Conservation (phyloP, 1,140 invertebrate genomes). For the Aricia agestis region DNA sequence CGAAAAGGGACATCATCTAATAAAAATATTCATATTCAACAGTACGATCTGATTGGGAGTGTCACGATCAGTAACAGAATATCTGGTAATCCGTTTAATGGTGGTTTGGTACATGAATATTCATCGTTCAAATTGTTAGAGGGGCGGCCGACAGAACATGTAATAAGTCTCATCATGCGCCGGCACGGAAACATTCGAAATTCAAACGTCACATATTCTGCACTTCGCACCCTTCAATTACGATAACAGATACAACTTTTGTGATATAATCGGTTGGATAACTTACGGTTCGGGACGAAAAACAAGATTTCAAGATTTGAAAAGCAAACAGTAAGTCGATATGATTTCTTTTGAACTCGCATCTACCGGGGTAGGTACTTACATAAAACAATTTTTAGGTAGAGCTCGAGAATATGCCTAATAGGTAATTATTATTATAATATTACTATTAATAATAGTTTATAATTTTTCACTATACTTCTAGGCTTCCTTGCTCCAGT, state of each 20-base stretch:
- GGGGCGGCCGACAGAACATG: conserved; percentile 52
- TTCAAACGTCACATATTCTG: conserved; percentile 39
- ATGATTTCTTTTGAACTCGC: no score
- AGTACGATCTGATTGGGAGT: neutral
- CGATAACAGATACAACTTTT: neutral
- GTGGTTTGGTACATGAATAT: conserved; percentile 8
- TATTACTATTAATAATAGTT: no score
- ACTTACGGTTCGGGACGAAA: no score
- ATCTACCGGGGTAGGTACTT: no score
- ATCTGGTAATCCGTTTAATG: neutral
- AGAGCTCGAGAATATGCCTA: no score
- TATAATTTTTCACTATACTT: no score
- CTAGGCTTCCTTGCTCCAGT: no score
- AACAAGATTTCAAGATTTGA: no score
- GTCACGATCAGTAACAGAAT: neutral
- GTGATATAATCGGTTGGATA: neutral
- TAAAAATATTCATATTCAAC: neutral
- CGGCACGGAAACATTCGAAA: conserved; percentile 63
- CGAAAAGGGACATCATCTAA: neutral
- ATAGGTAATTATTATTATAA: no score
- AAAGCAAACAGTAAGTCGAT: no score
- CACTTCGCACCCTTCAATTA: neutral
- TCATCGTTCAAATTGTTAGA: conserved; percentile 14
- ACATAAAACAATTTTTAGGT: no score
- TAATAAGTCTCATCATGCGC: conserved; percentile 72